phyloP scores from a whole-genome alignment of 2,888 invertebrate genomes.

The Diaperis boleti region DNA sequence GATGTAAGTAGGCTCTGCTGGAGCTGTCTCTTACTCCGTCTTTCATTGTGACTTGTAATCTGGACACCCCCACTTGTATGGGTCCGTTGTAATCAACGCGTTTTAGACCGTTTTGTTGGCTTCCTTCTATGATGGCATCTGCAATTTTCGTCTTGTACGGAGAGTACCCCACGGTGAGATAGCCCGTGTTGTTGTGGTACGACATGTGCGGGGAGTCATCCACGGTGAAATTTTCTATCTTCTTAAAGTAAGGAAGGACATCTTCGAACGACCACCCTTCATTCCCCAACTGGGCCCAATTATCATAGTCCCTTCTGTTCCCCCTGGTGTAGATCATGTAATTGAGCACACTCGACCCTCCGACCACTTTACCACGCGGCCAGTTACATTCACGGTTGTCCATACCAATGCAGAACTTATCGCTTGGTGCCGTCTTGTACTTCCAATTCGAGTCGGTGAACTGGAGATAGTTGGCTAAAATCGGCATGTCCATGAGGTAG shows the following conservation, averaged over 20 bases:
- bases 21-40: slow-evolving; percentile 68
- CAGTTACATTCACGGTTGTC: slow-evolving; percentile 80
- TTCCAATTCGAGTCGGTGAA: slow-evolving; percentile 82
- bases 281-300: slow-evolving; percentile 88
- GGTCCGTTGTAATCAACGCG: slow-evolving; percentile 77
- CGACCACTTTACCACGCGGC: slow-evolving; percentile 76
- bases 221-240: slow-evolving; percentile 85
- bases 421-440: slow-evolving; percentile 83
- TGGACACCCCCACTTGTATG: slow-evolving; percentile 68
- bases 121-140: slow-evolving; percentile 74
- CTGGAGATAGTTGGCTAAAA: slow-evolving; percentile 80
- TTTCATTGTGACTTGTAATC: slow-evolving; percentile 68
- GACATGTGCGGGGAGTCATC: slow-evolving; percentile 73
- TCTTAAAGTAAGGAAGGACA: slow-evolving; percentile 85
- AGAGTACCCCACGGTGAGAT: slow-evolving; percentile 70
- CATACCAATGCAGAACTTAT: slow-evolving; percentile 79
- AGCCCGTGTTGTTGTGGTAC: slow-evolving; percentile 70
- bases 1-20: slow-evolving; percentile 69
- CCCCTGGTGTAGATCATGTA: slow-evolving; percentile 94
- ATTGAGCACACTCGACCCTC: slow-evolving; percentile 89
- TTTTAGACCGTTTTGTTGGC: slow-evolving; percentile 73
- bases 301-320: slow-evolving; percentile 86
- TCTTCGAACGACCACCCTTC: slow-evolving; percentile 77
- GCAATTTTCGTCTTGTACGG: slow-evolving; percentile 72
- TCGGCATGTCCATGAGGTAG: slow-evolving; percentile 80